Evolutionary conservation across 2,113 vertebrate genomes (phyloP).

Genomic region (Platysteira castanea): DNA sequence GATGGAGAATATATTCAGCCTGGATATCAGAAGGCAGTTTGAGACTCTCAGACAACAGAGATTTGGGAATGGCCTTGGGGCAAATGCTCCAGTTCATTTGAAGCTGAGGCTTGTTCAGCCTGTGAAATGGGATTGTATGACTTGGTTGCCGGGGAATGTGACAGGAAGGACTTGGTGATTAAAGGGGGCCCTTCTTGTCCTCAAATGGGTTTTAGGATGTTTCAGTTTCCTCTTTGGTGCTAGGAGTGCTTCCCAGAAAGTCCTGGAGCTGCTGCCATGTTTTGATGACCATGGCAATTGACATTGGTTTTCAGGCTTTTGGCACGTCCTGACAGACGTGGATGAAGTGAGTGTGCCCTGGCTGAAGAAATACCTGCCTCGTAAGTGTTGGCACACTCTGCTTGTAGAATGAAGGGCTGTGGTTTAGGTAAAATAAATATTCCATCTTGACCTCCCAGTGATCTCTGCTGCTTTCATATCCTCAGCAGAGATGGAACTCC

Average conservation of each 20-base stretch:
- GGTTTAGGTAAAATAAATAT: background rate
- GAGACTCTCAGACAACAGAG: conserved; percentile 48
- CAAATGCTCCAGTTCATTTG: conserved; percentile 54
- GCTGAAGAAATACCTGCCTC: background rate
- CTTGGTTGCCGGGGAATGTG: conserved; percentile 49
- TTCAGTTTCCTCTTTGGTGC: conserved; percentile 25
- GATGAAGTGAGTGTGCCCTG: background rate
- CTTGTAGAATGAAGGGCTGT: background rate
- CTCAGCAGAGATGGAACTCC: background rate
- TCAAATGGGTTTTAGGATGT: conserved; percentile 23
- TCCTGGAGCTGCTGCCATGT: conserved; percentile 44
- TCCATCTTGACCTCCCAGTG: background rate
- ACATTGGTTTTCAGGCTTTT: background rate
- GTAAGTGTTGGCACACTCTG: background rate
- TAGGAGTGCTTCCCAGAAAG: conserved; percentile 24
- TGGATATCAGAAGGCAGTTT: conserved; percentile 30
- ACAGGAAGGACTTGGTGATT: conserved; percentile 51
- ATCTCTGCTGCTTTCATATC: background rate
- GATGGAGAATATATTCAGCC: conserved; percentile 41
- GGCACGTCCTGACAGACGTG: background rate
- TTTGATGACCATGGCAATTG: conserved; percentile 17
- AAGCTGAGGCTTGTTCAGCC: conserved; percentile 52
- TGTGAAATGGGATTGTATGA: conserved; percentile 60
- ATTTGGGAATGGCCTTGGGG: conserved; percentile 55
- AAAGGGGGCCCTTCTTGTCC: conserved; percentile 51